Base-by-base conservation (phyloP, 2,797 vertebrate species). In the Channa striata region DNA sequence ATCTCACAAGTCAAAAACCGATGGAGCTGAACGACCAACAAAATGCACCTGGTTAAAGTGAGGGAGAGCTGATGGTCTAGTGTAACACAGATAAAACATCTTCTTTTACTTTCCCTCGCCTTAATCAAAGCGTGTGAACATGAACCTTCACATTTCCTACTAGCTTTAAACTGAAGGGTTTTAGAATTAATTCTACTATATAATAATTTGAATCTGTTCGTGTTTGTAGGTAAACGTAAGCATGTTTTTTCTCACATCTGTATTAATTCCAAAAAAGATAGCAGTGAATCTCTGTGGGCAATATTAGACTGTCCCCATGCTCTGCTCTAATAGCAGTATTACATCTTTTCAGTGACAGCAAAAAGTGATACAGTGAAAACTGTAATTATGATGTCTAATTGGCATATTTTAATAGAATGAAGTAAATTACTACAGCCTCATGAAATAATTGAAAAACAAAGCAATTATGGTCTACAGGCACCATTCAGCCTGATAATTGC, bases 391-490 rank as follows among this genome's bases (percentile, higher is more conserved):
- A 93, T 89, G 89, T 93, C 87, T 94, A 93, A 94, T 93, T 94
- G 93, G 85, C 90, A 93, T 93, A 93, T 93, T 93, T 94, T 91
- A 87, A 91, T 91, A 90, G 90, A 92, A 94, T 93, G 87, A 93
- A 91, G 90, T 92, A 93, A 94, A 94, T 95, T 94, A 93, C 93
- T 74, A 89, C 82, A 93, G 87, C 83, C 89, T 93, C 89, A 87
- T 89, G 88, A 93, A 95, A 93, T 93, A 92, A 93, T 92, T 92
- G 91, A 93, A 93, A 94, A 94, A 94, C 91, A 94, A 94, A 93
- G 92, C 93, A 95, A 94, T 94, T 93, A 94, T 87, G 87, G 83
- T 90, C 72, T 83, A 72, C 82, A 68, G 91, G 87, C 89, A 84
- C 90, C 80, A 92, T 93, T 94, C 91, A 91, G 82, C 70, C 72